Base-by-base conservation (phyloP, 2,797 vertebrate species). In the Trachurus trachurus region DNA sequence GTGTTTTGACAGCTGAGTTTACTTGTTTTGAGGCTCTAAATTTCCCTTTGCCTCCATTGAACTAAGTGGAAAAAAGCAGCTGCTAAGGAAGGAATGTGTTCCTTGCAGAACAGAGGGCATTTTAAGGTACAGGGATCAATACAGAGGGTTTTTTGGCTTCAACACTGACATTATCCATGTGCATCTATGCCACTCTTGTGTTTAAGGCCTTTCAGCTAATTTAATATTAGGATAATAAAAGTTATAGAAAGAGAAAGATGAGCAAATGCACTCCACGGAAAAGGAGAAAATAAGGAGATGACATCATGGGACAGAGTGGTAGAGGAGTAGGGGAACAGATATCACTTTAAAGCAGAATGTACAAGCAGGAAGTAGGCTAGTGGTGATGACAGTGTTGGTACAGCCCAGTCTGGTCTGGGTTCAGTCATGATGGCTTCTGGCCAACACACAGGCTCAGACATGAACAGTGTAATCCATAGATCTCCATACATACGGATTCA, bases 11-110 rank as follows among this genome's bases (percentile, higher is more conserved):
- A 81, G 68, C 76, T 21, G 70, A n/a, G 82, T 87, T 74, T 78
- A 89, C 74, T 60, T 80, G 74, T 74, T 80, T 69, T 76, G 81
- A 89, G 89, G 86, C 82, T 75, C 73, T 61, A 79, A 84, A 78
- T 84, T 80, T 54, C 72, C 71, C 75, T 73, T 67, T 79, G 56
- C 81, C 71, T 86, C 84, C 61, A 76, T 76, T 66, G 66, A 84
- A 85, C 62, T 53, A 79, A 76, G 75, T 83, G 74, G 66, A 78
- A 78, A 81, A 44, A 59, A 80, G 26, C 31, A 78, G 62, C 68
- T 72, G 60, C 49, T 75, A 54, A 70, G 82, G 71, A 81, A 80
- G 62, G 34, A 72, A 60, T 62, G 40, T 70, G 72, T 76, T 65
- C 34, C 68, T 83, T 74, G 84, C 21, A 81, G 12, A 87, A 71